Evolutionary conservation across 2,888 invertebrate species (phyloP).

Genomic region (Drosophila bunnanda): DNA sequence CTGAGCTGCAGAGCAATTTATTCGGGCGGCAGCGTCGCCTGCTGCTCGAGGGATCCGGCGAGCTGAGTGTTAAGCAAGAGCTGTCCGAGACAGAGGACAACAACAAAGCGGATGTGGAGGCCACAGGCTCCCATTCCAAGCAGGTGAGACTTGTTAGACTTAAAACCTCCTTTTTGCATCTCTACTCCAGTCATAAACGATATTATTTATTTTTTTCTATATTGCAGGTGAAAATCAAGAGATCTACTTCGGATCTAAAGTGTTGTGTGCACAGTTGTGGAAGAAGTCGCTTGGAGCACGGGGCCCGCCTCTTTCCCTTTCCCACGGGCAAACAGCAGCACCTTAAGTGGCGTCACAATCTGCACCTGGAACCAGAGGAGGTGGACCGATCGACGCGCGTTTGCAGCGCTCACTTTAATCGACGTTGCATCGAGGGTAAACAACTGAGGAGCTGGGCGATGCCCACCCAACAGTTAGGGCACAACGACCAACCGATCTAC

Average conservation of each 20-base stretch:
- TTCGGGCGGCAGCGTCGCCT: conserved; percentile 66
- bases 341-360: conserved; percentile 80
- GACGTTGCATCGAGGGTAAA: conserved; percentile 80
- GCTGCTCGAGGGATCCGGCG: conserved; percentile 15
- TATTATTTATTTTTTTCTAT: not conserved
- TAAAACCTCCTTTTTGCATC: too few relatives aligned
- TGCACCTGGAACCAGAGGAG: conserved; percentile 59
- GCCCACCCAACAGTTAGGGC: conserved; percentile 75
- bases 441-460: conserved; percentile 75
- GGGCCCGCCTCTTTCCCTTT: conserved; percentile 74
- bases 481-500: conserved; percentile 67
- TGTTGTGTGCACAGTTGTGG: conserved; percentile 72
- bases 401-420: conserved; percentile 78
- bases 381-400: conserved; percentile 60
- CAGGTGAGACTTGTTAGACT: conserved; percentile 55
- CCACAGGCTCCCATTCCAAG: conserved; percentile 22
- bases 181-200: not conserved
- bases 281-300: conserved; percentile 75
- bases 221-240: conserved; percentile 65
- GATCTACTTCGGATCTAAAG: conserved; percentile 57
- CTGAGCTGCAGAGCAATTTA: conserved; percentile 69
- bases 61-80: conserved; percentile 49
- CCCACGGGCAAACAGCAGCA: conserved; percentile 70
- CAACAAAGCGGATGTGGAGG: conserved; percentile 20
- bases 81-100: conserved; percentile 46